Conservation (phyloP, 2,888 invertebrate genomes). For the Lepetodrilus schrolli region DNA sequence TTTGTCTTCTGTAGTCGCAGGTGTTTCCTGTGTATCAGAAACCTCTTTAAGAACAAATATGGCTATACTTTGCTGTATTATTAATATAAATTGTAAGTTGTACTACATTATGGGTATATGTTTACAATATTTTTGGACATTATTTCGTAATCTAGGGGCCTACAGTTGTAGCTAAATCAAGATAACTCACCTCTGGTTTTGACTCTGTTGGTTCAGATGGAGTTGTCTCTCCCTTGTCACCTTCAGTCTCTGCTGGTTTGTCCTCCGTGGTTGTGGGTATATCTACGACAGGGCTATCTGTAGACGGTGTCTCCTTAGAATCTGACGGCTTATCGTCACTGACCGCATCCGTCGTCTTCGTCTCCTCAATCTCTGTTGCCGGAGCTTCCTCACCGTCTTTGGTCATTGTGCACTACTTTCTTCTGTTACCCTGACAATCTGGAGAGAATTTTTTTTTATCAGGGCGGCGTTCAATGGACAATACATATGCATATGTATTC, state of each 20-base stretch:
- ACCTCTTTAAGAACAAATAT: not conserved
- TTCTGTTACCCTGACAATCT: too few species aligned
- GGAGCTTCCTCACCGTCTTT: slow-evolving; percentile 12
- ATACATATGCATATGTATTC: too few species aligned
- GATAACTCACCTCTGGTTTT: not conserved
- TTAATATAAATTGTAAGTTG: too few species aligned
- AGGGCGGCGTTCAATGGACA: too few species aligned
- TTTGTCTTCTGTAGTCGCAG: not conserved
- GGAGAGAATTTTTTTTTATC: too few species aligned
- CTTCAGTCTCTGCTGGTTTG: not conserved
- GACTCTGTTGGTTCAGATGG: not conserved
- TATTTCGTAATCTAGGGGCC: too few species aligned
- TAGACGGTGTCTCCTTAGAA: not conserved
- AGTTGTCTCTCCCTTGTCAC: not conserved
- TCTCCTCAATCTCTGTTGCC: not conserved
- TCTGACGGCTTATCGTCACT: slow-evolving; percentile 14
- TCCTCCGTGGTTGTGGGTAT: not conserved
- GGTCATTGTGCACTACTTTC: slow-evolving; percentile 7
- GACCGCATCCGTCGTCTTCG: not conserved
- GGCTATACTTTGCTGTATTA: not conserved
- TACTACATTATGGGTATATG: too few species aligned
- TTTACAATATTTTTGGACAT: too few species aligned
- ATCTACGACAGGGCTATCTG: not conserved
- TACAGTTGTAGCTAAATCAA: not conserved
- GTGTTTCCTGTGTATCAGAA: not conserved